Conservation (phyloP, 2,888 invertebrate genomes). For the Seira sanloemensis region DNA sequence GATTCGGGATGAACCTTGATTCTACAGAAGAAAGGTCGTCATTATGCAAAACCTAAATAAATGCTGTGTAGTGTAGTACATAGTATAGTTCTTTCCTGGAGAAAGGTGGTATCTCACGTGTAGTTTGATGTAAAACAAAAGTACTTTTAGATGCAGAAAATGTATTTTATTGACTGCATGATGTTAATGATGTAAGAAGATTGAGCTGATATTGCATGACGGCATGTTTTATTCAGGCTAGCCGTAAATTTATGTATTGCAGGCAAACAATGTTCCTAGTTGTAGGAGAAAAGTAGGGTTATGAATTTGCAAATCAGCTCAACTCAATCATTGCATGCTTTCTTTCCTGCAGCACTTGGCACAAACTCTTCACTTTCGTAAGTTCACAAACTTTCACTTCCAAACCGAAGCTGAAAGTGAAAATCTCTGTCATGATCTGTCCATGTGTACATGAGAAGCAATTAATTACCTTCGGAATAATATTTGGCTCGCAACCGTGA, state of each 20-base stretch:
- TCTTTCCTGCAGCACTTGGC: neutral
- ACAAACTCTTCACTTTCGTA: neutral
- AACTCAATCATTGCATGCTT: constrained; percentile 27
- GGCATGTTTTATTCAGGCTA: no score
- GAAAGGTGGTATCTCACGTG: no score
- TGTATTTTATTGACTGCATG: neutral
- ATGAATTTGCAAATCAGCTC: no score
- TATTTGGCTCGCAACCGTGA: constrained; percentile 56
- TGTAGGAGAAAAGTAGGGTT: neutral
- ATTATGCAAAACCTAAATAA: neutral
- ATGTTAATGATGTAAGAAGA: neutral
- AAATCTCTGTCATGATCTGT: neutral
- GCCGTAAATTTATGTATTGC: neutral
- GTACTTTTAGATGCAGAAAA: no score
- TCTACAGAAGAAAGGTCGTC: neutral
- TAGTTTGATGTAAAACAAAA: no score
- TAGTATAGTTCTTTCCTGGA: no score
- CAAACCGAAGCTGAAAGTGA: neutral
- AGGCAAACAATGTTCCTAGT: neutral
- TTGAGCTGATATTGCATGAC: neutral
- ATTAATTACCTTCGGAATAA: neutral
- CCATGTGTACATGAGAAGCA: neutral
- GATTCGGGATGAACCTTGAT: neutral
- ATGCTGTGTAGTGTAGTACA: neutral
- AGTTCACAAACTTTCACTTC: neutral